A percentile compares a stretch with the other conserved stretches of the same genome.
These are phyloP conservation scores for Clarias magur DNA, from an alignment of 2,113 vertebrate species.

Conservation along the genomic window DNA sequence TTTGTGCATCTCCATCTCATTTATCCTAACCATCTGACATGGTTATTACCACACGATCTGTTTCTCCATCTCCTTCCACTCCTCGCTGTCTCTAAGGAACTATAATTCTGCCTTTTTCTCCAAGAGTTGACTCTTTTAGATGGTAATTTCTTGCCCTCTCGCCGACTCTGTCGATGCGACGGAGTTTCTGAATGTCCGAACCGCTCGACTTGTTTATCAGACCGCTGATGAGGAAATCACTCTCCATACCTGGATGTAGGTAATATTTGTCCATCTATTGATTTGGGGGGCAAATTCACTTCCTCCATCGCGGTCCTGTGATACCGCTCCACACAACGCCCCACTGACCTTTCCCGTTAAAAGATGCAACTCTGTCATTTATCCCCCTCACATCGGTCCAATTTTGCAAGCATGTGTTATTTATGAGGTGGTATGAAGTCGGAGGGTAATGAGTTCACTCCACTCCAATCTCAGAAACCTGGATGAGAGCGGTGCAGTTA, in stretches of 20 bases:
- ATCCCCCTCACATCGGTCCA: not conserved
- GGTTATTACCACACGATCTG: not conserved
- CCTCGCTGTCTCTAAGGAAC: not conserved
- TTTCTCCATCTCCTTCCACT: not conserved
- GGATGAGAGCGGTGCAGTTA: not conserved
- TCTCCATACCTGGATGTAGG: slow-evolving; percentile 2
- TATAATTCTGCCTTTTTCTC: not conserved
- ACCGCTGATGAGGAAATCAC: not conserved
- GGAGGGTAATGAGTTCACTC: not conserved
- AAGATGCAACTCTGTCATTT: not conserved
- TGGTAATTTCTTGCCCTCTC: slow-evolving; percentile 32
- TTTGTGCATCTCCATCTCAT: slow-evolving; percentile 13
- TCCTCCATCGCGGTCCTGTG: not conserved
- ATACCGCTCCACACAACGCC: not conserved
- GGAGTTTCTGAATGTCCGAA: slow-evolving; percentile 4
- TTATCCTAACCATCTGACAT: not conserved
- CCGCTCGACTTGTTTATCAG: not conserved
- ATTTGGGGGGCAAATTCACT: not conserved
- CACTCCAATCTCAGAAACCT: slow-evolving; percentile 13
- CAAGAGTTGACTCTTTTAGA: slow-evolving; percentile 17
- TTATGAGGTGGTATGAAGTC: slow-evolving; percentile 11
- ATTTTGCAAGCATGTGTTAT: slow-evolving; percentile 24
- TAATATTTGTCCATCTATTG: not conserved
- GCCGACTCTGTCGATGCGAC: not conserved
- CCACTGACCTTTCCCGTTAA: slow-evolving; percentile 13